These are phyloP conservation scores for Odontesthes bonariensis DNA, from an alignment of 2,113 vertebrate genomes.

Conservation along the genomic window DNA sequence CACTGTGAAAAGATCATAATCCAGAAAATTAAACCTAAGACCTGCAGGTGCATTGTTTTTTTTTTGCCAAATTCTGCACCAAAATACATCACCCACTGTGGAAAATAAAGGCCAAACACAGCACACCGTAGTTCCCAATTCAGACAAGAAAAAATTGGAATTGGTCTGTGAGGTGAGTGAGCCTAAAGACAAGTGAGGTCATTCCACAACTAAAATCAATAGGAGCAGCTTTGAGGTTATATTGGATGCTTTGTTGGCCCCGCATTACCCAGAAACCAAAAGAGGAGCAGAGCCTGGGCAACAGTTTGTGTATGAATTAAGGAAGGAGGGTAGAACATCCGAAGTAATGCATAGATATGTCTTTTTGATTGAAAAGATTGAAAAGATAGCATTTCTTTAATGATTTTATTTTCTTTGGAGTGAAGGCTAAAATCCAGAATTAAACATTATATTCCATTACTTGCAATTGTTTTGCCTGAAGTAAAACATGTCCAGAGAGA, in stretches of 20 bases:
- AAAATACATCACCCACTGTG: conserved; percentile 26
- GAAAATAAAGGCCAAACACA: background rate
- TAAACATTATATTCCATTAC: background rate
- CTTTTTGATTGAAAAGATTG: background rate
- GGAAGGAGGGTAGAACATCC: background rate
- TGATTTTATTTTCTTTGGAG: background rate
- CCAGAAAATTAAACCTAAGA: conserved; percentile 47
- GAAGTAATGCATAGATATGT: background rate
- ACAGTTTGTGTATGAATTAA: conserved; percentile 13
- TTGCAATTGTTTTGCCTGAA: conserved; percentile 15
- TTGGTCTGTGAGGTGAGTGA: conserved; percentile 20
- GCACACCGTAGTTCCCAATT: conserved; percentile 4
- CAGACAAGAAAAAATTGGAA: conserved; percentile 54
- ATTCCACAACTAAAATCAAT: conserved; percentile 46
- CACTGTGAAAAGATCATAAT: conserved; percentile 48
- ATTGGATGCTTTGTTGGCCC: conserved; percentile 28
- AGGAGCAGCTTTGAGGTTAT: conserved; percentile 25
- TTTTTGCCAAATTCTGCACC: conserved; percentile 15
- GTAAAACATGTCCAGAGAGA: background rate
- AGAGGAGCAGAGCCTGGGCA: background rate
- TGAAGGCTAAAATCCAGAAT: conserved; percentile 16
- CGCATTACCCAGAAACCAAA: conserved; percentile 12
- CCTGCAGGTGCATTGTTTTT: conserved; percentile 34
- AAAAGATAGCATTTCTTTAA: background rate
- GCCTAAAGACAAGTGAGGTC: conserved; percentile 36